phyloP scores from a whole-genome alignment of 2,888 invertebrate genomes.

The Rotaria sp. region DNA sequence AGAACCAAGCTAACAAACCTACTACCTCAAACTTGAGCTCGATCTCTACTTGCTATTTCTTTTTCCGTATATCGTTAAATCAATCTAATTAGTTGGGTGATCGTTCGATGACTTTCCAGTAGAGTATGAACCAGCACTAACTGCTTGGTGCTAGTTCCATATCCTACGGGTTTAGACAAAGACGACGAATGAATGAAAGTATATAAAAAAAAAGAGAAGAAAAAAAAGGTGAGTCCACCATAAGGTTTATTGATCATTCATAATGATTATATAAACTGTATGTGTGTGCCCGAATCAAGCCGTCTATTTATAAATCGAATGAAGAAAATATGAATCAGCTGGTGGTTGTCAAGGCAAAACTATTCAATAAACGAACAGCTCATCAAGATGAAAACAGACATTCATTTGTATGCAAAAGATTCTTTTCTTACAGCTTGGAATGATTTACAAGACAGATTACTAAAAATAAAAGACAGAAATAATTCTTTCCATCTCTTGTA shows the following conservation, averaged over 20 bases:
- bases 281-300: background rate
- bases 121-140: background rate
- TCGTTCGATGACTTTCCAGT: background rate
- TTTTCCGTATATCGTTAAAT: background rate
- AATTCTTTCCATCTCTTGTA: background rate
- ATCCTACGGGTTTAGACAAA: background rate
- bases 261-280: background rate
- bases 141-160: background rate
- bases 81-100: background rate
- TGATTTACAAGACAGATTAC: background rate
- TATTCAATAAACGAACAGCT: background rate
- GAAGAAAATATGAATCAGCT: background rate
- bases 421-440: background rate
- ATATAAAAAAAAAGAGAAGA: background rate
- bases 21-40: conserved; percentile 13
- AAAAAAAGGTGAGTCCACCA: background rate
- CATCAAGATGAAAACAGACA: background rate
- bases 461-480: background rate
- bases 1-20: background rate
- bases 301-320: background rate
- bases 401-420: background rate
- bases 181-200: background rate
- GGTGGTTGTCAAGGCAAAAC: background rate
- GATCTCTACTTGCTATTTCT: background rate
- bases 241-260: background rate